A percentile compares a stretch with the other conserved stretches of the same genome.
Conservation (phyloP, 1,140 invertebrate genomes). For the Drosophila navojoa region DNA sequence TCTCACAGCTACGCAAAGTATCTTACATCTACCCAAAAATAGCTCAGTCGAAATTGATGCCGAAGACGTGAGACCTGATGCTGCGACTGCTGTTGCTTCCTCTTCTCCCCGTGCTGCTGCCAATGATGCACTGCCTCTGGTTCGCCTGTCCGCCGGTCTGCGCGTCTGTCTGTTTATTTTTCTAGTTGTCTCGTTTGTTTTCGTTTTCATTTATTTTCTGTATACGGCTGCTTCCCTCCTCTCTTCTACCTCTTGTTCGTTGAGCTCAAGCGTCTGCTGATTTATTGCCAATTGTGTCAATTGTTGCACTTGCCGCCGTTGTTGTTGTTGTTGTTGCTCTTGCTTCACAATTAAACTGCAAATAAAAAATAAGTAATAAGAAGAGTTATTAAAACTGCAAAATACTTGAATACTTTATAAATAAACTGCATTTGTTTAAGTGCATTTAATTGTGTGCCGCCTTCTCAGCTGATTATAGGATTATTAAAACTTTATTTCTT, state of each 20-base stretch:
- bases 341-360: slow-evolving; percentile 76
- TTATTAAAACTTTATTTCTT: background rate
- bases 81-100: background rate
- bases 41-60: slow-evolving; percentile 22
- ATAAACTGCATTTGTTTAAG: slow-evolving; percentile 29
- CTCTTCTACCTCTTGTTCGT: slow-evolving; percentile 20
- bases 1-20: slow-evolving; percentile 40
- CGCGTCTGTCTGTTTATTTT: slow-evolving; percentile 21
- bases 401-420: background rate
- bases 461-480: background rate
- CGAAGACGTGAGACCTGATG: background rate
- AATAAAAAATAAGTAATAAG: slow-evolving; percentile 29
- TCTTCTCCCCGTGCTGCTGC: slow-evolving; percentile 1
- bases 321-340: slow-evolving; percentile 51
- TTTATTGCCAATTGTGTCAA: slow-evolving; percentile 79
- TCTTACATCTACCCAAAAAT: slow-evolving; percentile 44
- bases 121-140: slow-evolving; percentile 43
- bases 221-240: slow-evolving; percentile 19
- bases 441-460: slow-evolving; percentile 25
- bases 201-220: slow-evolving; percentile 31
- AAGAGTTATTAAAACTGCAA: slow-evolving; percentile 21
- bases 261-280: slow-evolving; percentile 57
- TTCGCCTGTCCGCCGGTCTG: background rate
- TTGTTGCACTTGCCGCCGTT: slow-evolving; percentile 56
- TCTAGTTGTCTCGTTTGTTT: slow-evolving; percentile 13